Evolutionary conservation across 2,113 vertebrate species (phyloP), one percentile per base, ranked within the genome.

Genomic region (Diadophis punctatus): DNA sequence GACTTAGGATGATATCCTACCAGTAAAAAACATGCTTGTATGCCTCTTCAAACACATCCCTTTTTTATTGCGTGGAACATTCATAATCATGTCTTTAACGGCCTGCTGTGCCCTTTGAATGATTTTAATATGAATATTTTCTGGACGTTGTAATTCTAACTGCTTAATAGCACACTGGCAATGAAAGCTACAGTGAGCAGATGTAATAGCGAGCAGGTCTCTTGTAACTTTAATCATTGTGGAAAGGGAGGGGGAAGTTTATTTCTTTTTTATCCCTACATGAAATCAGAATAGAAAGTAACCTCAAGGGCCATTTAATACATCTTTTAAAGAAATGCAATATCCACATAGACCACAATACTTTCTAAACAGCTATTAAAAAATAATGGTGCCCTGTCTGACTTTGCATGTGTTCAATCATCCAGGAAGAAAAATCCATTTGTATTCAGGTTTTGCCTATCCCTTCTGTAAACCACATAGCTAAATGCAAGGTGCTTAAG

Each of bases 111-210:
- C 49, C 1, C 14, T 87, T 8, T 4, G 86, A 90, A 85, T 10
- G 1, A 14, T 86, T 93, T 90, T 34, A 88, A 9, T 88, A 52
- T 74, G 51, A 88, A 68, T 92, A 34, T 94, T 93, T 39, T 43
- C 46, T 89, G 16, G 34, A 48, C 7, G 30, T 90, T 51, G 10
- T 55, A 12, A 2, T 60, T 93, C 4, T 58, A 0, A 2, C 85
- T 88, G 52, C 46, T 93, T n/a, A 43, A 12, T 58, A 22, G 0
- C 49, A 27, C 43, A 43, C 0, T 1, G 68, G 53, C 0, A 86
- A 63, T 49, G 30, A 93, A 80, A 39, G 86, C 0, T 8, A 1
- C 8, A 46, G 23, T 90, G 89, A 90, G 46, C 48, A 68, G 58
- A 90, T 74, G 46, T 63, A 74, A 90, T 74, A 90, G 30, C 1